Base-by-base conservation (phyloP, 2,888 invertebrate species). In the Malacosoma neustria region DNA sequence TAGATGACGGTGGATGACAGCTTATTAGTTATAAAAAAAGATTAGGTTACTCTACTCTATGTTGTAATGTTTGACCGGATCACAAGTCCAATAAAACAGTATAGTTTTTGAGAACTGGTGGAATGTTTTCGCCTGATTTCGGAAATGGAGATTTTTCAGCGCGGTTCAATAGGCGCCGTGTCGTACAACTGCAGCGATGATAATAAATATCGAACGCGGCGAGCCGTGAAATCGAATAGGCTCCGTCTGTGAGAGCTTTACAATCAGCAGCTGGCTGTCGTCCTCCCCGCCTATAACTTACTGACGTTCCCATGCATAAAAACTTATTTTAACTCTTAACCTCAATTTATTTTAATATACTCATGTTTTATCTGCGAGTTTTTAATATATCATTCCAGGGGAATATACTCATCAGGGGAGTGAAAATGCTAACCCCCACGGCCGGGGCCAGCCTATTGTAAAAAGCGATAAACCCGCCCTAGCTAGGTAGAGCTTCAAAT, bases 141-240 rank as follows among this genome's bases (percentile, higher is more conserved):
- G 71, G 72, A 65, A 63, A 74, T 72, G 72, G 74, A 77, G 76
- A 76, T 81, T 81, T 82, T 84, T 79, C 72, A 75, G 62, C 76
- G 76, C 71, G 77, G 80, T 80, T 82, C 81, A 77, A 75, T 76
- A 79, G 77, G 76, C 77, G 68, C 70, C 77, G 76, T 80, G 84
- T 81, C 82, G 80, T 81, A 76, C 80, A 74, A 81, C 74, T 82
- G 80, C 79, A 81, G 79, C 82, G 84, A 82, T 84, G 84, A 84
- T 81, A 84, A 84, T 85, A 85, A 85, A 85, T 84, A 84, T 81
- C 79, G 72, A 61, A 61, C 65, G 84, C 82, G 80, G 67, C 80
- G 80, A 84, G 84, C 80, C 85, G 76, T 85, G 84, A 84, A 85
- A 85, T 85, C 84, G 84, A 85, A 85, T 84, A 84, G 84, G 84